Conservation (phyloP, 1,140 invertebrate species). For the Panulirus ornatus region DNA sequence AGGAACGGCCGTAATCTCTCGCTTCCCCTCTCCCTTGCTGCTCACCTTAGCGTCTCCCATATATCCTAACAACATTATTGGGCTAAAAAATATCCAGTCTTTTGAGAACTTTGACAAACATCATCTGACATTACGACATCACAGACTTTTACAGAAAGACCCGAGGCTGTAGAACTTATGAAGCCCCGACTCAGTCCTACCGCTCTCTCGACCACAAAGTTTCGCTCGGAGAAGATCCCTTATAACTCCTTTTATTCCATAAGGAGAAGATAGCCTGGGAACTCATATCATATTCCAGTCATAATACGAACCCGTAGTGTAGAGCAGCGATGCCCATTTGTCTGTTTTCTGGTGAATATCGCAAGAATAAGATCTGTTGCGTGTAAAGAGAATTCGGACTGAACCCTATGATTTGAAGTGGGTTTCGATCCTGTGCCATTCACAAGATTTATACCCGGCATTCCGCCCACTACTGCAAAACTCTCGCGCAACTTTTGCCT, state of each 20-base stretch:
- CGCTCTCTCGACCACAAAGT: background rate
- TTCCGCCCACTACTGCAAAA: constrained; percentile 15
- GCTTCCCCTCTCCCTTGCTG: too few relatives aligned
- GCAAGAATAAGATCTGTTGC: background rate
- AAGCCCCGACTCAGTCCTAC: background rate
- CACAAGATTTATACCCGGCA: background rate
- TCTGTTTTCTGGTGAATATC: background rate
- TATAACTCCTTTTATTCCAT: background rate
- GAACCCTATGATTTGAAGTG: background rate
- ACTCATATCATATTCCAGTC: too few relatives aligned
- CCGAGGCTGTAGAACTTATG: background rate
- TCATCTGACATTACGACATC: background rate
- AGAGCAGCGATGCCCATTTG: background rate
- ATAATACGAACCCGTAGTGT: background rate
- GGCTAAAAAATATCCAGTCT: background rate
- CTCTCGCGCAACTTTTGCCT: background rate
- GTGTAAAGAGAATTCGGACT: background rate
- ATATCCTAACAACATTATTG: too few relatives aligned
- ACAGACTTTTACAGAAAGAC: background rate
- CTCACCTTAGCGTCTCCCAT: too few relatives aligned
- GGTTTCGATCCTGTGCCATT: constrained; percentile 12
- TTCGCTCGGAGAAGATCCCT: background rate
- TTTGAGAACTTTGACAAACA: background rate
- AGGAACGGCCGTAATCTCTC: too few relatives aligned
- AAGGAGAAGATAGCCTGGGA: too few relatives aligned